Conservation (phyloP, 1,140 invertebrate species). For the Drosophila triauraria region DNA sequence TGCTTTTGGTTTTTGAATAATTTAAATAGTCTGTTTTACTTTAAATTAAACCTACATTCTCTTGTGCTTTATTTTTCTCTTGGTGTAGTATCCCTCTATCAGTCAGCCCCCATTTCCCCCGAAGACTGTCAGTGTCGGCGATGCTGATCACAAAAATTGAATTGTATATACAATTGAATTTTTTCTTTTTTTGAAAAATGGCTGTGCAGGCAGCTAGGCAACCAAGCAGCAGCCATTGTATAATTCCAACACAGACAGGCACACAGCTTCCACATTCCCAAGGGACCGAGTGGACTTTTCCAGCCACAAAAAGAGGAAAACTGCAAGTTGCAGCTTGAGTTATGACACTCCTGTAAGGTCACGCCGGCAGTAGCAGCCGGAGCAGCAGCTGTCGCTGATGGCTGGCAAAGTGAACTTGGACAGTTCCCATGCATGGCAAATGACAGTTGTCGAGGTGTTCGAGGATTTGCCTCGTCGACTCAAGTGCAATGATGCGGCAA, state of each 20-base stretch:
- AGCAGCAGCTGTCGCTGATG: slow-evolving; percentile 58
- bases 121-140: slow-evolving; percentile 61
- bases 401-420: slow-evolving; percentile 32
- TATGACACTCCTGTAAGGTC: slow-evolving; percentile 73
- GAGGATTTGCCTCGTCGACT: slow-evolving; percentile 44
- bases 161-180: slow-evolving; percentile 79
- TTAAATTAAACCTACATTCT: too few species aligned
- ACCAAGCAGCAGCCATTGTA: slow-evolving; percentile 52
- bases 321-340: slow-evolving; percentile 55
- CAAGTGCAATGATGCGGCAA: slow-evolving; percentile 65
- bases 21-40: too few species aligned
- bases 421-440: slow-evolving; percentile 64
- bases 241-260: slow-evolving; percentile 47
- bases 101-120: slow-evolving; percentile 6
- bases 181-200: slow-evolving; percentile 42
- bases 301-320: slow-evolving; percentile 7
- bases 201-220: slow-evolving; percentile 34
- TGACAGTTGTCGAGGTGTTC: slow-evolving; percentile 63
- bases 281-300: not conserved
- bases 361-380: slow-evolving; percentile 44
- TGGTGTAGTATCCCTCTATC: not conserved
- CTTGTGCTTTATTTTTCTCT: not conserved
- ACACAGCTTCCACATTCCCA: slow-evolving; percentile 3
- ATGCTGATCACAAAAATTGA: slow-evolving; percentile 78
- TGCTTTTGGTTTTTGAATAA: too few species aligned